Base-by-base conservation (phyloP, 2,888 invertebrate genomes). In the Rhaphigaster nebulosa region DNA sequence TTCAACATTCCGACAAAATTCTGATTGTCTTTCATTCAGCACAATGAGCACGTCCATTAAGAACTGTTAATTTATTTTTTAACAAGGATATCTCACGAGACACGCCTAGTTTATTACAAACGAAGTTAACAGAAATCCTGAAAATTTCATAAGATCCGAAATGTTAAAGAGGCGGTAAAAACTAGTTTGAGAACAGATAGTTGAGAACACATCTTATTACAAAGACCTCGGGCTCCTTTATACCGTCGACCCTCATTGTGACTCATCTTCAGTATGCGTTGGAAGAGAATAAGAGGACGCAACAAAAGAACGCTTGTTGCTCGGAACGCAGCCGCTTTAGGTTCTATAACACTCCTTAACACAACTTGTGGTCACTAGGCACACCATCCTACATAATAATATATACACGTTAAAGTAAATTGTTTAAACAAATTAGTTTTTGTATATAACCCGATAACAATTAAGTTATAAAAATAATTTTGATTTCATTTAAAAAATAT, bases 271-370 rank as follows among this genome's bases (percentile, higher is more conserved):
- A 65, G 65, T 29, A 65, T 65, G 65, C 65, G 29, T 65, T 65
- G 65, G 65, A 65, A 65, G 29, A 65, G 65, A 65, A 65, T 13
- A 29, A 65, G 65, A 65, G 29, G 5, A 65, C 29, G 65, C 15
- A 65, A 65, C 65, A 65, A 65, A 65, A 65, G 65, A 65, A 29
- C 65, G 65, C 65, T 65, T 65, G 65, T 65, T 65, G 65, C 65
- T 65, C 15, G 13, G 23, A 65, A 15, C 65, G 60, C 60, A 4
- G 13, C 65, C 13, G 29, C 29, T n/a, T 65, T 15, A 29, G 65
- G 1, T 4, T 29, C 65, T 13, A 65, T n/a, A 65, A 65, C n/a
- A 65, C 29, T 65, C 65, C 29, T 29, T n/a, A n/a, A n/a, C 65
- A 29, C 29, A 29, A 18, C 65, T 65, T 29, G 65, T 29, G 29